Conservation (phyloP, 2,113 vertebrate species). For the Rhinogobius similis region DNA sequence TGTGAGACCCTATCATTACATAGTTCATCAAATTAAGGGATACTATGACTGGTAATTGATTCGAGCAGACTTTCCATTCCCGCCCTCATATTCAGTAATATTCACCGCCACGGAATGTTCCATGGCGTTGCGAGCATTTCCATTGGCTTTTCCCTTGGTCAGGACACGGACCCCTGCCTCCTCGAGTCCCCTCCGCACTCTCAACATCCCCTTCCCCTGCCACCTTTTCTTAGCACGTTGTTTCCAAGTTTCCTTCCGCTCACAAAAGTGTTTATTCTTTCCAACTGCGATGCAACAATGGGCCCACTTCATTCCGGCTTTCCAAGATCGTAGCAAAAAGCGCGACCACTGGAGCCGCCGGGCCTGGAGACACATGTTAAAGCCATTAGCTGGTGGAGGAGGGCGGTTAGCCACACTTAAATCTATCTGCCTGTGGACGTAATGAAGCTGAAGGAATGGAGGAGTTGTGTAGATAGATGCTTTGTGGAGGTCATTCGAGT, state of each 20-base stretch:
- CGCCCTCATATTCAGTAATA: slow-evolving; percentile 25
- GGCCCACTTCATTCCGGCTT: slow-evolving; percentile 54
- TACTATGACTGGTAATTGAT: slow-evolving; percentile 40
- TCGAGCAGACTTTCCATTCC: slow-evolving; percentile 50
- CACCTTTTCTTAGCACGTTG: slow-evolving; percentile 62
- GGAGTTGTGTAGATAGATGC: background rate
- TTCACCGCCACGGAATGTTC: slow-evolving; percentile 56
- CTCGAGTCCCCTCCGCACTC: slow-evolving; percentile 10
- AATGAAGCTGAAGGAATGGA: slow-evolving; percentile 36
- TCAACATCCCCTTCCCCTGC: slow-evolving; percentile 31
- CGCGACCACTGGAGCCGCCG: slow-evolving; percentile 50
- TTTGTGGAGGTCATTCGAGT: background rate
- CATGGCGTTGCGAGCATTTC: slow-evolving; percentile 38
- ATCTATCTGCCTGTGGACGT: slow-evolving; percentile 37
- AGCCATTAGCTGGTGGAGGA: slow-evolving; percentile 62
- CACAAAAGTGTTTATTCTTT: slow-evolving; percentile 40
- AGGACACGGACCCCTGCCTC: slow-evolving; percentile 33
- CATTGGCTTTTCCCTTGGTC: slow-evolving; percentile 50
- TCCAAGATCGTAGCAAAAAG: slow-evolving; percentile 37
- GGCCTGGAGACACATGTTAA: slow-evolving; percentile 59
- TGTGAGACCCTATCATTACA: slow-evolving; percentile 54
- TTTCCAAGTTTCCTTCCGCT: slow-evolving; percentile 70
- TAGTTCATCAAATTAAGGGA: slow-evolving; percentile 40
- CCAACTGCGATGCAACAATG: slow-evolving; percentile 57
- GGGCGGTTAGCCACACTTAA: slow-evolving; percentile 49